phyloP scores from a whole-genome alignment of 1,140 invertebrate species.

The Drosophila aff. region DNA sequence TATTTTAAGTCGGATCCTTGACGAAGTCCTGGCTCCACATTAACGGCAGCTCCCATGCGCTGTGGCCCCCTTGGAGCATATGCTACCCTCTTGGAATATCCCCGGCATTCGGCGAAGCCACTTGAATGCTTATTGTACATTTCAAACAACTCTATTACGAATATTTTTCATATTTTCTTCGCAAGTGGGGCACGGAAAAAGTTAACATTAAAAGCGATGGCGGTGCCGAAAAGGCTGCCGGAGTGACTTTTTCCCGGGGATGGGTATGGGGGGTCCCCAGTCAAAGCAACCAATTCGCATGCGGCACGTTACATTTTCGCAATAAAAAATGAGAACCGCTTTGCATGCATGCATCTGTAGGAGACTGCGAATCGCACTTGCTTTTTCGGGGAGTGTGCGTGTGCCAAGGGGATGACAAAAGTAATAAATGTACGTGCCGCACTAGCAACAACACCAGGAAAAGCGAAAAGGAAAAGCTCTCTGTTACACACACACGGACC shows the following conservation, averaged over 20 bases:
- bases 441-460: constrained; percentile 54
- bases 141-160: constrained; percentile 84
- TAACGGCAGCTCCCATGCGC: constrained; percentile 40
- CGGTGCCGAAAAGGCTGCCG: constrained; percentile 64
- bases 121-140: constrained; percentile 83
- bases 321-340: constrained; percentile 81
- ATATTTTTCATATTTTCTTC: constrained; percentile 80
- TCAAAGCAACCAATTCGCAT: constrained; percentile 81
- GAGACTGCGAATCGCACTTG: constrained; percentile 43
- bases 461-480: constrained; percentile 44
- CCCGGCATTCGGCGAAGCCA: constrained; percentile 66
- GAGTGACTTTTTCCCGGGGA: constrained; percentile 20
- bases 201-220: constrained; percentile 77
- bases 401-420: constrained; percentile 32
- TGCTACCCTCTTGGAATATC: constrained; percentile 23
- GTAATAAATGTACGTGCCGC: constrained; percentile 81
- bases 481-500: constrained; percentile 12
- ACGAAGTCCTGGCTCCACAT: constrained; percentile 47
- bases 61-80: not conserved
- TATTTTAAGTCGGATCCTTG: constrained; percentile 3
- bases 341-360: constrained; percentile 79
- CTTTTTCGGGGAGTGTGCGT: constrained; percentile 17
- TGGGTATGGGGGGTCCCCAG: constrained; percentile 6
- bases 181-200: constrained; percentile 69
- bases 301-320: constrained; percentile 81